Evolutionary conservation across 2,797 vertebrate species (phyloP).

Genomic region (Tangara arthus): DNA sequence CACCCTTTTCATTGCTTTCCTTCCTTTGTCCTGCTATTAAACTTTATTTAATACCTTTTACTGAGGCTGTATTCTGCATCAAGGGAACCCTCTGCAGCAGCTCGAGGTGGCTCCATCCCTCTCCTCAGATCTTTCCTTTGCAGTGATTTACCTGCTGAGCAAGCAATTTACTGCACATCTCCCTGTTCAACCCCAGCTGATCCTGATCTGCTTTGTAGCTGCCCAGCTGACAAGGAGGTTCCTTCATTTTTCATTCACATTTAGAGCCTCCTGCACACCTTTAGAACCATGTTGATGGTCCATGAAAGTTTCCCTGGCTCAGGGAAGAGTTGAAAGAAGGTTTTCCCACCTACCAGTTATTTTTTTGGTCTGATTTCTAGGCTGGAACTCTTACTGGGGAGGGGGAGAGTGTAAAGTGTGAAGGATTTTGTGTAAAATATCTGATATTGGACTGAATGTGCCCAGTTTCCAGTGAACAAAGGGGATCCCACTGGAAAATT

Average conservation of each 20-base stretch:
- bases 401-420: not conserved
- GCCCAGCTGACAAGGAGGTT: not conserved
- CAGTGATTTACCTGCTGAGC: not conserved
- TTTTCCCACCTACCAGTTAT: not conserved
- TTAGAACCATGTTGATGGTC: not conserved
- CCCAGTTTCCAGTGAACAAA: not conserved
- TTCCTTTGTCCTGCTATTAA: conserved; percentile 28
- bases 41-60: conserved; percentile 27
- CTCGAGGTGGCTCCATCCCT: not conserved
- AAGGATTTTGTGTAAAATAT: not conserved
- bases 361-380: not conserved
- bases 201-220: not conserved
- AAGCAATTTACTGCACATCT: conserved; percentile 21
- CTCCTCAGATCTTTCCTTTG: conserved; percentile 1
- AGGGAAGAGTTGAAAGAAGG: not conserved
- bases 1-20: conserved; percentile 16
- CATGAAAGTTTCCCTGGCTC: not conserved
- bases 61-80: not conserved
- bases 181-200: not conserved
- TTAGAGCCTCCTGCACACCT: not conserved
- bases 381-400: not conserved
- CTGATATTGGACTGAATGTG: not conserved
- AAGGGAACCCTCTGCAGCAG: not conserved
- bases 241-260: not conserved
- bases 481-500: not conserved